phyloP scores from a whole-genome alignment of 2,113 vertebrate species.

The Strigops habroptila region DNA sequence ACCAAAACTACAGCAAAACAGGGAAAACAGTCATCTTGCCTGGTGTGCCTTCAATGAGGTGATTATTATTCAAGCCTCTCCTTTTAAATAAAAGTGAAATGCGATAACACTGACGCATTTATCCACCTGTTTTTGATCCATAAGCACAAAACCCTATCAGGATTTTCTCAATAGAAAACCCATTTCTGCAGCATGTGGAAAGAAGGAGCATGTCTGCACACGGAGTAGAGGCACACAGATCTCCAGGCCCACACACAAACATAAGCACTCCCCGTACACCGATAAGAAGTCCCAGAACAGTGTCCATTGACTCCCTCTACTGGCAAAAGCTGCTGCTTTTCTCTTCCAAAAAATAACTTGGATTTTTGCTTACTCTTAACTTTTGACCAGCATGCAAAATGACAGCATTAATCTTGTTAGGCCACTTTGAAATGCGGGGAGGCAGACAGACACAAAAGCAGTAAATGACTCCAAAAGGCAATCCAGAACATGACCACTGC shows the following conservation, averaged over 20 bases:
- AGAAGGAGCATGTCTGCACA: accelerated
- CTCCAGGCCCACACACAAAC: no score
- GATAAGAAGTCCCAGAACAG: not conserved
- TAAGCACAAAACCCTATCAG: not conserved
- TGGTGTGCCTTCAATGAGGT: not conserved
- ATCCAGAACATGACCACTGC: not conserved
- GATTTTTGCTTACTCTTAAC: not conserved
- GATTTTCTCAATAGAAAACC: not conserved
- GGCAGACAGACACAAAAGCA: not conserved
- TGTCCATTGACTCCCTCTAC: conserved; percentile 70
- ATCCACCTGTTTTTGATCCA: not conserved
- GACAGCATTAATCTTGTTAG: not conserved
- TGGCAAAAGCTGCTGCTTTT: conserved; percentile 41
- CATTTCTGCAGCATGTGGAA: not conserved
- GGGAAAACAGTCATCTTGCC: not conserved
- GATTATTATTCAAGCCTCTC: not conserved
- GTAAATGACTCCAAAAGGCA: not conserved
- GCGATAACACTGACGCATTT: not conserved
- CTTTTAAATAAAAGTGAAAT: not conserved
- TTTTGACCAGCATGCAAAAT: not conserved
- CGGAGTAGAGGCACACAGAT: accelerated
- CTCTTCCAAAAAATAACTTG: not conserved
- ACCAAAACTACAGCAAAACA: not conserved
- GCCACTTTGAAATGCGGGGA: not conserved
- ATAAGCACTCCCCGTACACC: not conserved